phyloP scores from a whole-genome alignment of 2,888 invertebrate species.

The Idaea straminata region DNA sequence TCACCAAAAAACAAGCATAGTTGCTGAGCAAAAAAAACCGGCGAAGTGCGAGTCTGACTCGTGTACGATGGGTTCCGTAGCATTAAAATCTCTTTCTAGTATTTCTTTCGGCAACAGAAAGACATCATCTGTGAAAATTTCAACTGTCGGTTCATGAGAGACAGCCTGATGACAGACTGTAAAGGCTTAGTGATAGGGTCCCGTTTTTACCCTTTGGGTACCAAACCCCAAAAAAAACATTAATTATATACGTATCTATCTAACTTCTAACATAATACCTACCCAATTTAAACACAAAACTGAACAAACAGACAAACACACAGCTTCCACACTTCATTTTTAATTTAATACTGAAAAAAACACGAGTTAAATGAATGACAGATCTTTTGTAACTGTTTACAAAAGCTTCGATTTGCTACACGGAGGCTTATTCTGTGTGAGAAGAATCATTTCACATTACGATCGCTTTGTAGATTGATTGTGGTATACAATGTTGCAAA shows the following conservation, averaged over 20 bases:
- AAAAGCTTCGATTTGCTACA: conserved; percentile 20
- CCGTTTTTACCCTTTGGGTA: too few relatives aligned
- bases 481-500: conserved; percentile 72
- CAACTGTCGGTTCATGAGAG: too few relatives aligned
- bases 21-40: too few relatives aligned
- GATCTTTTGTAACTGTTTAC: conserved; percentile 36
- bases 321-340: conserved; percentile 3
- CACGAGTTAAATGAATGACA: conserved; percentile 28
- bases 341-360: conserved; percentile 6
- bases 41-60: too few relatives aligned
- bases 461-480: conserved; percentile 9
- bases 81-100: too few relatives aligned
- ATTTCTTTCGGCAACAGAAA: too few relatives aligned
- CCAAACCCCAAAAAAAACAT: too few relatives aligned
- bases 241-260: background rate
- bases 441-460: background rate
- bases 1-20: too few relatives aligned
- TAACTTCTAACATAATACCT: conserved; percentile 11
- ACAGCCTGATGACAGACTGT: too few relatives aligned
- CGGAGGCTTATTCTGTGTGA: background rate
- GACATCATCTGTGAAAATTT: too few relatives aligned
- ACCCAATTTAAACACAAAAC: conserved; percentile 13
- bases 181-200: too few relatives aligned
- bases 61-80: too few relatives aligned
- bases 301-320: background rate